Conservation (phyloP, 2,797 vertebrate genomes). For the Megaceryle alcyon region DNA sequence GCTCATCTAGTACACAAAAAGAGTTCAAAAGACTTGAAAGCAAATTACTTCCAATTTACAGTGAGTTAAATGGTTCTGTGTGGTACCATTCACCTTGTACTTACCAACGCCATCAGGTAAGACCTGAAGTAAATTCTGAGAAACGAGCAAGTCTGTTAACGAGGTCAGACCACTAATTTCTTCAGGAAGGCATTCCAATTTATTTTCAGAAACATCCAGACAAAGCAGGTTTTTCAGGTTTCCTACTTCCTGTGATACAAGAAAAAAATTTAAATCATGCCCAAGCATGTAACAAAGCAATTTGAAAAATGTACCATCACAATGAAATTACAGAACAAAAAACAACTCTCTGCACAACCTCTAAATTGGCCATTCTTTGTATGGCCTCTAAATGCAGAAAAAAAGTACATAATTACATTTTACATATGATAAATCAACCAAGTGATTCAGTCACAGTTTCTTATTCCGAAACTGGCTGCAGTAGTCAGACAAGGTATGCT, state of each 20-base stretch:
- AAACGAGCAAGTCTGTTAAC: constrained; percentile 93
- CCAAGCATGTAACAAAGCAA: constrained; percentile 34
- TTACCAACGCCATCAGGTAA: constrained; percentile 94
- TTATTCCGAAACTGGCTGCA: not conserved
- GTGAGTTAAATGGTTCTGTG: not conserved
- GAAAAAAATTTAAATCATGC: constrained; percentile 37
- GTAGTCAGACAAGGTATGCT: not conserved
- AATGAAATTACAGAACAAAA: constrained; percentile 7
- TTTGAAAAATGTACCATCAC: not conserved
- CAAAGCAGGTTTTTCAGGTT: constrained; percentile 92
- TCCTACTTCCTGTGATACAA: constrained; percentile 87
- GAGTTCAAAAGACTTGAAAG: not conserved
- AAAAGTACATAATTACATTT: not conserved
- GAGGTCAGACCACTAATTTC: constrained; percentile 89
- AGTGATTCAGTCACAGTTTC: not conserved
- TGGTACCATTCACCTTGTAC: constrained; percentile 11
- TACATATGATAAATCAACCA: not conserved
- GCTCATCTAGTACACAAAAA: not conserved
- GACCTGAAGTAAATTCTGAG: constrained; percentile 92
- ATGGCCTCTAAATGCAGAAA: not conserved
- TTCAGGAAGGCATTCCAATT: constrained; percentile 92
- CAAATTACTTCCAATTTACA: not conserved
- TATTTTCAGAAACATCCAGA: constrained; percentile 98
- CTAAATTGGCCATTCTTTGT: not conserved
- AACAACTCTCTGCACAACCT: not conserved